Conservation (phyloP, 2,113 vertebrate species). For the Cariama cristata region DNA sequence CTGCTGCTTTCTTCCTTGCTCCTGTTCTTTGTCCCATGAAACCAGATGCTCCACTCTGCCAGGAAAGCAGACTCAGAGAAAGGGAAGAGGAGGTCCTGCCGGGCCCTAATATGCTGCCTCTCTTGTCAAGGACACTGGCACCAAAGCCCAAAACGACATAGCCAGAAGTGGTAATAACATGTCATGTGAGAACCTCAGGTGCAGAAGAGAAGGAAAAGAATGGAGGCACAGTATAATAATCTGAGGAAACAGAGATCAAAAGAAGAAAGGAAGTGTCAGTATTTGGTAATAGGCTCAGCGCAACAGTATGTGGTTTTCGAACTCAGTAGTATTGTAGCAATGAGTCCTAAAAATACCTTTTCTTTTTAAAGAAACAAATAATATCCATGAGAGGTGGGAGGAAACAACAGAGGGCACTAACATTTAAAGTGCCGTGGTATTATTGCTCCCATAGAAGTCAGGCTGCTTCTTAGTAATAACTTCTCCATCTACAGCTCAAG, state of each 20-base stretch:
- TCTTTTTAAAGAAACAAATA: conserved; percentile 31
- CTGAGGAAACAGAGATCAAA: background rate
- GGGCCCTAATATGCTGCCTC: background rate
- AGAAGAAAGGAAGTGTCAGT: background rate
- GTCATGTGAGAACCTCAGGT: background rate
- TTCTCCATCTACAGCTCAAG: background rate
- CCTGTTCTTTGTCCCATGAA: background rate
- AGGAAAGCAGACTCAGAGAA: background rate
- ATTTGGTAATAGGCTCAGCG: background rate
- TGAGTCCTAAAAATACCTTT: background rate
- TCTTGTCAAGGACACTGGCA: background rate
- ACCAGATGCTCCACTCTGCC: accelerated
- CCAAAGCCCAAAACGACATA: background rate
- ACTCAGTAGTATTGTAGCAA: background rate
- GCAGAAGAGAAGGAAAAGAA: background rate
- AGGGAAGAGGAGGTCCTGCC: background rate
- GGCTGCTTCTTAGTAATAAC: background rate
- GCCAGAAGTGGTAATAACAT: background rate
- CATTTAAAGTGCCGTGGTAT: conserved; percentile 28
- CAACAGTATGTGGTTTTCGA: background rate
- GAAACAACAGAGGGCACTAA: conserved; percentile 7
- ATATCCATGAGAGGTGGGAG: conserved; percentile 18
- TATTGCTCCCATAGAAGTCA: conserved; percentile 18
- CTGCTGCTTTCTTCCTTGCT: background rate
- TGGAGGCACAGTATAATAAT: background rate